phyloP scores from a whole-genome alignment of 2,797 vertebrate genomes.

The Threskiornis aethiopicus region DNA sequence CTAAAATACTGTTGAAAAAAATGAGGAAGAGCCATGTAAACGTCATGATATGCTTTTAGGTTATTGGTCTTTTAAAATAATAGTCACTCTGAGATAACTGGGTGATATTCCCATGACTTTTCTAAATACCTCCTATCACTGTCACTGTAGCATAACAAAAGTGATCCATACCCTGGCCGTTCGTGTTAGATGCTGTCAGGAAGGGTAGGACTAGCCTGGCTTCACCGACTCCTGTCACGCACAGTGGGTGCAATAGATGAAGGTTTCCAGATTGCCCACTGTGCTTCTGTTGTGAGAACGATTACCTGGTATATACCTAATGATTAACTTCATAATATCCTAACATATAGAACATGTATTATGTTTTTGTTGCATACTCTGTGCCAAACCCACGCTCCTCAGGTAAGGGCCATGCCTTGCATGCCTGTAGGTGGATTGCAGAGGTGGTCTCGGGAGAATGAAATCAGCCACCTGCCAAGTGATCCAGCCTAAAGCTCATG shows the following conservation, averaged over 20 bases:
- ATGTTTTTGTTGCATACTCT: background rate
- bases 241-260: background rate
- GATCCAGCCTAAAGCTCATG: background rate
- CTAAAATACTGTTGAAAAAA: background rate
- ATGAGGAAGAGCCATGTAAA: background rate
- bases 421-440: background rate
- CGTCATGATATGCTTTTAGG: background rate
- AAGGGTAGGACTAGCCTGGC: background rate
- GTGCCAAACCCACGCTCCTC: background rate
- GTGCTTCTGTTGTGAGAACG: background rate
- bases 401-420: background rate
- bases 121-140: background rate
- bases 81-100: background rate
- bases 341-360: no score
- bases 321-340: background rate
- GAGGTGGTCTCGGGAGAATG: background rate
- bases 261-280: background rate
- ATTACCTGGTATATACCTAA: background rate
- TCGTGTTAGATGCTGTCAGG: background rate
- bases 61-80: background rate
- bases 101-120: background rate
- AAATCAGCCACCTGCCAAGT: background rate
- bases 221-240: background rate
- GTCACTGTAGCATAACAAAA: background rate
- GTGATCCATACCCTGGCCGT: rapidly evolving